Evolutionary conservation across 2,797 vertebrate species (phyloP), one percentile per base, ranked within the genome.

Genomic region (Crocidura indochinensis): DNA sequence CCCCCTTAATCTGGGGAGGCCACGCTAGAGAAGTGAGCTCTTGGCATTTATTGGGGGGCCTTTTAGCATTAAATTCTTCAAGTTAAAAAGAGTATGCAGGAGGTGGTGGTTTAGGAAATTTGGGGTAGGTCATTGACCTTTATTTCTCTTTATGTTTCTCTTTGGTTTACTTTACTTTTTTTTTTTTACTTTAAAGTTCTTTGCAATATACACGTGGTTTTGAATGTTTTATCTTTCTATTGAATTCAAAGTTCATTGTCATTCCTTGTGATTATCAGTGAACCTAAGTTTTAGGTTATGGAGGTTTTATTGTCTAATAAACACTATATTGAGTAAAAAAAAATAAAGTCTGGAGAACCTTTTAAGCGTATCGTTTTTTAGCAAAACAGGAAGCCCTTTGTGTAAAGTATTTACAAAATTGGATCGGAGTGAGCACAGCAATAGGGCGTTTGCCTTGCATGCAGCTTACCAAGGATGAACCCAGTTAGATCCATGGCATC

Each of bases 161-260:
- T 12, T 89, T 29, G 67, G 85, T 83, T 87, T 27, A 24, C 20
- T 77, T 90, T 44, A 20, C 64, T 38, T 38, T 38, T 26, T 82
- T 38, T 38, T 38, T 26, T 82, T 93, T 29, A 4, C 60, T 80
- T 89, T 84, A 90, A 89, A 44, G 10, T 67, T 31, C 29, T 27
- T 91, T 90, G 75, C 22, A 87, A 82, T 80, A 84, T 82, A 88
- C 82, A 65, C 26, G 26, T 88, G 51, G 15, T 75, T 94, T 91
- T 6, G 1, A 53, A 76, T 49, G 27, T 26, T 91, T 74, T 78
- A 62, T 84, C 29, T 88, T 15, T 72, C 81, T 15, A 68, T 47
- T 74, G 79, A 65, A 90, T 65, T 77, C 17, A 81, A 88, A 74
- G 65, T 71, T 65, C 53, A 27, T 79, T 88, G 20, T 81, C 67